A percentile compares a stretch with the other conserved stretches of the same genome.
These are phyloP conservation scores for Drosophila kanekoi DNA, from an alignment of 2,888 invertebrate genomes.

Conservation along the genomic window DNA sequence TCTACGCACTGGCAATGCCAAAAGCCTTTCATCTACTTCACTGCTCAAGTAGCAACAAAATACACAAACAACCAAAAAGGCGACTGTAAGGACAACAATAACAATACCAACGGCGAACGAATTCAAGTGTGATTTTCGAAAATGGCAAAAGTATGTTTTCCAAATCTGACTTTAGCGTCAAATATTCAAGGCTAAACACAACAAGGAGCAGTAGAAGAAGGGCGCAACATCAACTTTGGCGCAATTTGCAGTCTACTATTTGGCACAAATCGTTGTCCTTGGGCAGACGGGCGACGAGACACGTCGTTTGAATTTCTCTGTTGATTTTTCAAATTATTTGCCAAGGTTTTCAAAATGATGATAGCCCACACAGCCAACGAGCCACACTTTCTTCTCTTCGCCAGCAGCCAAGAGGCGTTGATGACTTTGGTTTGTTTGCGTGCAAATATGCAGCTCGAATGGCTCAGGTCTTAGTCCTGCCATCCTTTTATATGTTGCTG, in stretches of 20 bases:
- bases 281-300: conserved; percentile 34
- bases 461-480: conserved; percentile 10
- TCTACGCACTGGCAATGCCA: conserved; percentile 45
- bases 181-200: conserved; percentile 70
- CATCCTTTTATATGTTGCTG: conserved; percentile 17
- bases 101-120: conserved; percentile 29
- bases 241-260: conserved; percentile 57
- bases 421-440: conserved; percentile 66
- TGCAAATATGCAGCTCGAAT: conserved; percentile 47
- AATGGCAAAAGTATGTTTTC: conserved; percentile 82
- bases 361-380: conserved; percentile 24
- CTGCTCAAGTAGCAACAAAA: conserved; percentile 71
- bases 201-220: conserved; percentile 13
- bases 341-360: conserved; percentile 74
- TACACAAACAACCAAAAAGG: conserved; percentile 56
- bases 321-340: conserved; percentile 82
- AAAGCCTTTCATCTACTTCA: conserved; percentile 78
- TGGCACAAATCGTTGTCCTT: conserved; percentile 66
- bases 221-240: conserved; percentile 54
- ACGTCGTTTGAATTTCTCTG: conserved; percentile 63
- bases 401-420: conserved; percentile 38
- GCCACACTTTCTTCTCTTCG: background rate
- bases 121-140: conserved; percentile 79
- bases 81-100: conserved; percentile 36
- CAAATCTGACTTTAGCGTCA: conserved; percentile 71